Base-by-base conservation (phyloP, 1,140 invertebrate species). In the Zaprionus ghesquierei region DNA sequence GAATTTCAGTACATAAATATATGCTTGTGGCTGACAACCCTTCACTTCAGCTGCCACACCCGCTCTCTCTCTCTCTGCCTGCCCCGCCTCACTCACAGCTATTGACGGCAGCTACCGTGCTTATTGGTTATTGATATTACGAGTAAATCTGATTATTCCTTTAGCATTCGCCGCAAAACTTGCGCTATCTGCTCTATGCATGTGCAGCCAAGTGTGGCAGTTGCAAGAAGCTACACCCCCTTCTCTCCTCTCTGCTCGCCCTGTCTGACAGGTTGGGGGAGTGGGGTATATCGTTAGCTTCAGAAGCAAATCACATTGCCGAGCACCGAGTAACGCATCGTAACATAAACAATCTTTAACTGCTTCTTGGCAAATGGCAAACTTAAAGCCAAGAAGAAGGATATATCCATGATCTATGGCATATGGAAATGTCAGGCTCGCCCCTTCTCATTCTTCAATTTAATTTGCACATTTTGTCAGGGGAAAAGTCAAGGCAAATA, bases 71-170 rank as follows among this genome's bases (percentile, higher is more conserved):
- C 38, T 23, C 31, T 23, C 53, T 5, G 15, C 2, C 1, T n/a
- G n/a, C 12, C 41, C 33, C 46, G 33, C 35, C 60, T 61, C 65
- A 64, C n/a, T 75, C 23, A 54, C 31, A 51, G 44, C 23, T 44
- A 53, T 70, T 63, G 71, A 69, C 25, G 65, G 50, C 51, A 35
- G 51, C 49, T 61, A 15, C 33, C 44, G 9, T 61, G 64, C 44
- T 71, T 71, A 70, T 69, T 70, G 72, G 51, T 71, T 75, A 75
- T 75, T 75, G 73, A 75, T 75, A 75, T 60, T 22, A 41, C 35
- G 35, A 41, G 35, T 41, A 75, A 75, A 75, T 71, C 60, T 50
- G 73, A 71, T 75, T 71, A 64, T 64, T 44, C 33, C 35, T 35
- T 63, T 49, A 59, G 44, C 53, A 23, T 55, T 69, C 68, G 35